Conservation (phyloP, 2,113 vertebrate genomes). For the Accipiter cooperii region DNA sequence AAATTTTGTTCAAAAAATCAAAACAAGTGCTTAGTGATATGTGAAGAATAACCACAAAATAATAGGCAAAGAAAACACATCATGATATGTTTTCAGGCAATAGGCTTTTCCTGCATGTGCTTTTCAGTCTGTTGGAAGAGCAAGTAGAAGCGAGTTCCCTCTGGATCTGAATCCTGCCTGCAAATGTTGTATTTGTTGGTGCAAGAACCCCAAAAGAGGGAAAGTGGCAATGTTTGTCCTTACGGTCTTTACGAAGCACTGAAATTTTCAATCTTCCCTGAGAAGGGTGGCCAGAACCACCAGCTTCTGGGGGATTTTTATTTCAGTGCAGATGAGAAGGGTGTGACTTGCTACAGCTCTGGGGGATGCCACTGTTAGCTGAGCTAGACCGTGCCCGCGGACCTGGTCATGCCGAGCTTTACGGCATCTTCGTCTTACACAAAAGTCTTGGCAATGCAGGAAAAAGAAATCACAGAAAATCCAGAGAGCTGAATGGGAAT, state of each 20-base stretch:
- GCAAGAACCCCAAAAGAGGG: background rate
- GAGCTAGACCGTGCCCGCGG: background rate
- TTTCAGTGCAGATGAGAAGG: background rate
- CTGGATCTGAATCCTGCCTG: background rate
- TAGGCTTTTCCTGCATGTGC: background rate
- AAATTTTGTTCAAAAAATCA: background rate
- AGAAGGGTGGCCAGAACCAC: background rate
- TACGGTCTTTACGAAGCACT: accelerated
- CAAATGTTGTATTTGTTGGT: background rate
- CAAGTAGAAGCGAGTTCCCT: background rate
- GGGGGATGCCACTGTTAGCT: no score
- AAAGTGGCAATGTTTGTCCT: background rate
- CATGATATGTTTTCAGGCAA: background rate
- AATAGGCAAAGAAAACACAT: background rate
- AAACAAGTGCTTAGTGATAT: background rate
- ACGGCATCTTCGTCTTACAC: background rate
- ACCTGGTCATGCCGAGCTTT: background rate
- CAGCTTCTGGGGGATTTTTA: background rate
- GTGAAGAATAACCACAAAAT: background rate
- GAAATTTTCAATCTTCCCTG: background rate
- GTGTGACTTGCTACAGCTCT: background rate
- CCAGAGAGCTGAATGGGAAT: background rate
- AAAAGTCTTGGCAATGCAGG: background rate
- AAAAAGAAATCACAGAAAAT: background rate
- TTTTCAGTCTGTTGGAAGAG: background rate